Evolutionary conservation across 2,797 vertebrate genomes (phyloP), one percentile per base, ranked within the genome.

Genomic region (Botia kubotai): DNA sequence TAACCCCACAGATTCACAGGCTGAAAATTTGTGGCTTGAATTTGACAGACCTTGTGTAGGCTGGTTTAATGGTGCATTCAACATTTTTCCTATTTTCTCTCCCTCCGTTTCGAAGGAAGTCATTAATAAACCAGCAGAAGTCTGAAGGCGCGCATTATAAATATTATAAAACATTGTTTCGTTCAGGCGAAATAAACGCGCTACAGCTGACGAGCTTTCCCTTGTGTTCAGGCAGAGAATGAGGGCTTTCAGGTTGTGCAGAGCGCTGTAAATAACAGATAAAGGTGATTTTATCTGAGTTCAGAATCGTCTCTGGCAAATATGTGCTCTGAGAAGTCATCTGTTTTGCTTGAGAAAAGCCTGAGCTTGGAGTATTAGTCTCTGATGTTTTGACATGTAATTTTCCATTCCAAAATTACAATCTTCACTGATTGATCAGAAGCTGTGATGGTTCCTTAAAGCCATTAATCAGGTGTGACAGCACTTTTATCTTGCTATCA

Each of bases 361-460:
- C 46, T n/a, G 77, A 88, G 68, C 85, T 79, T 39, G 13, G 72
- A 75, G 87, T 88, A 89, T 91, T 92, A 87, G 86, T 92, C 88
- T 89, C 85, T 88, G 83, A 91, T 90, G 89, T 91, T 93, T 87
- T 93, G 93, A 93, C 91, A 89, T 88, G 88, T 89, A 90, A 92
- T 93, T 94, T 92, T 92, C 91, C 83, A 87, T 82, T 87, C 84
- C 91, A 86, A 87, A 91, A 92, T 92, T 92, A 93, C 91, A 93
- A 89, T 89, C 88, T 88, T 90, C 87, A 72, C 82, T 86, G 86
- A 87, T 92, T 92, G 91, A 94, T 93, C 90, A 87, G 87, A 87
- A 75, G 81, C 79, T 43, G 70, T 65, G 92, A 92, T 93, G 91
- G 86, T 81, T 81, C 13, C 86, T 79, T 85, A 19, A 65, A 80